These are phyloP conservation scores for Coronaproctus castanopsis DNA, from an alignment of 2,888 invertebrate genomes.

Conservation along the genomic window DNA sequence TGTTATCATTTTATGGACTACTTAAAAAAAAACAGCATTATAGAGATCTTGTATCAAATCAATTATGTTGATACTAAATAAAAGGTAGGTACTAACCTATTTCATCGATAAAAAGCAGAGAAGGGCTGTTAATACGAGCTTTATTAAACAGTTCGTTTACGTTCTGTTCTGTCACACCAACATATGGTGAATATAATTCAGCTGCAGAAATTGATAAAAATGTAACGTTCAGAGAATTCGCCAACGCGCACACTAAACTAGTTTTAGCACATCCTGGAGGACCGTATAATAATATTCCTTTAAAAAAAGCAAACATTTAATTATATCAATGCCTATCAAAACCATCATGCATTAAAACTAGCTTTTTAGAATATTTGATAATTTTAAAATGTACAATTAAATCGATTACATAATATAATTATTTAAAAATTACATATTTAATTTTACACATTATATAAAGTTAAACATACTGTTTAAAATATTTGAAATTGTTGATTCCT, in stretches of 20 bases:
- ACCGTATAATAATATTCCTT: conserved; percentile 38
- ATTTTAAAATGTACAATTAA: conserved; percentile 3
- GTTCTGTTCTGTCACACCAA: conserved; percentile 41
- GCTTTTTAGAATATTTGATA: background rate
- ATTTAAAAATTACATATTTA: too few species aligned
- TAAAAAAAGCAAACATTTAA: conserved; percentile 12
- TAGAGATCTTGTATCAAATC: too few species aligned
- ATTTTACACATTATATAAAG: too few species aligned
- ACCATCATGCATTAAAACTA: conserved; percentile 6
- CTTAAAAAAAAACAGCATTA: too few species aligned
- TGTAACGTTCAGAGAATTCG: conserved; percentile 32
- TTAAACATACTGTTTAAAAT: too few species aligned
- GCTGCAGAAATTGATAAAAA: conserved; percentile 32
- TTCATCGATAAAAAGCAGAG: conserved; percentile 42
- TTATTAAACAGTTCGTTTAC: conserved; percentile 36
- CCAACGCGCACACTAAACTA: conserved; percentile 36
- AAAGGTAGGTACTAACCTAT: conserved; percentile 28
- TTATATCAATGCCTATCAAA: background rate
- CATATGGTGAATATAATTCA: conserved; percentile 41
- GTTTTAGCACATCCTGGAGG: conserved; percentile 48
- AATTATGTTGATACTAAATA: too few species aligned
- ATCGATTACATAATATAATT: background rate
- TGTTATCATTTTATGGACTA: too few species aligned
- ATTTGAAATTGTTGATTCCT: too few species aligned
- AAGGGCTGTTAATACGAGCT: conserved; percentile 37